These are phyloP conservation scores for Boleophthalmus pectinirostris DNA, from an alignment of 2,113 vertebrate species.

Conservation along the genomic window DNA sequence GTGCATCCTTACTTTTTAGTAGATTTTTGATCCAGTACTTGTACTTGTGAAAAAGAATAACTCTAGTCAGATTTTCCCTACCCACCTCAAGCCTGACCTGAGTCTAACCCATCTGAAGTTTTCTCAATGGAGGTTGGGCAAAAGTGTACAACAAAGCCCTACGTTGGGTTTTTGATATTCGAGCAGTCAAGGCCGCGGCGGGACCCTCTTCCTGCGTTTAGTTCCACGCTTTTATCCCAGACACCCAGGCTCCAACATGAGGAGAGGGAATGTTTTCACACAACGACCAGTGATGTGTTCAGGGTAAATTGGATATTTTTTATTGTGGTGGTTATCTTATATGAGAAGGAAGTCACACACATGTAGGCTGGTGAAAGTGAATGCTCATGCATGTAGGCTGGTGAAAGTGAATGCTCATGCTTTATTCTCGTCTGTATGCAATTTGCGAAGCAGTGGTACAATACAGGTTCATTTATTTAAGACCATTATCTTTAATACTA, in stretches of 20 bases:
- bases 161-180: slow-evolving; percentile 13
- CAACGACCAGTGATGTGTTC: background rate
- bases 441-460: too few species aligned
- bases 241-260: slow-evolving; percentile 6
- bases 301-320: background rate
- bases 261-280: slow-evolving; percentile 10
- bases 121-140: background rate
- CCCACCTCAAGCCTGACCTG: background rate
- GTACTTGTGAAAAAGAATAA: too few species aligned
- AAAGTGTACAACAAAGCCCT: background rate
- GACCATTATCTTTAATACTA: too few species aligned
- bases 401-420: too few species aligned
- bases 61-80: too few species aligned
- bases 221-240: background rate
- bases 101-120: background rate
- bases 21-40: too few species aligned
- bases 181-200: slow-evolving; percentile 7
- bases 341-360: background rate
- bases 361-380: too few species aligned
- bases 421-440: too few species aligned
- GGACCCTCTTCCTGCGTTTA: slow-evolving; percentile 11
- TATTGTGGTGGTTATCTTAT: background rate
- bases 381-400: too few species aligned
- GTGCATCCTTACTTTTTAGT: too few species aligned
- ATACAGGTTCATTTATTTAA: too few species aligned